Evolutionary conservation across 2,797 vertebrate genomes (phyloP).

Genomic region (Cynodonichthys magdalenae): DNA sequence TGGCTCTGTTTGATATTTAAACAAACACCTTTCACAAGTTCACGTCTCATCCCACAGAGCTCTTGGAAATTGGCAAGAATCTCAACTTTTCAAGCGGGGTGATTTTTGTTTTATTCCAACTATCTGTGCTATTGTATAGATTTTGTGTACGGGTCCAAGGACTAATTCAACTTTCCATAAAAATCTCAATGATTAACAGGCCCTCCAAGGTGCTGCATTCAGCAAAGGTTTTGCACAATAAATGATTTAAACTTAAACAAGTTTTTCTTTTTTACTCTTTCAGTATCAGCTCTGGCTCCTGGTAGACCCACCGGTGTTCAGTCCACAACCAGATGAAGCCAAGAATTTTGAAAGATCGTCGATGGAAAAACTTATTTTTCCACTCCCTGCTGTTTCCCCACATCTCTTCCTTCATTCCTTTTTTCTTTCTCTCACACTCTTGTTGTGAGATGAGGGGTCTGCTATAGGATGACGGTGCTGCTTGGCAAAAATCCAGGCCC

Average conservation of each 20-base stretch:
- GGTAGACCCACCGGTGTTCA: constrained; percentile 49
- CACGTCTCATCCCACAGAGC: constrained; percentile 70
- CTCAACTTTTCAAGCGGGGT: constrained; percentile 61
- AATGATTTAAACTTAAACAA: constrained; percentile 58
- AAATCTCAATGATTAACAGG: constrained; percentile 72
- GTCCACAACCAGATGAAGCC: constrained; percentile 39
- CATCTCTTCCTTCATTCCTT: constrained; percentile 36
- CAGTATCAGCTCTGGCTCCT: constrained; percentile 40
- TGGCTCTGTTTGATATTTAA: constrained; percentile 79
- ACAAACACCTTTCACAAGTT: constrained; percentile 82
- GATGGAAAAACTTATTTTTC: constrained; percentile 51
- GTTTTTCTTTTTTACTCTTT: constrained; percentile 17
- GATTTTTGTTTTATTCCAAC: constrained; percentile 68
- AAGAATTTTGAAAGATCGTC: constrained; percentile 56
- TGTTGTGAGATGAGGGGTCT: constrained; percentile 74
- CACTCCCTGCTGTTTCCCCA: constrained; percentile 61
- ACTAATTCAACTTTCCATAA: constrained; percentile 69
- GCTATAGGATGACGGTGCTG: constrained; percentile 65
- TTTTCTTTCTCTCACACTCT: constrained; percentile 62
- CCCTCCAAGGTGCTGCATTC: constrained; percentile 58
- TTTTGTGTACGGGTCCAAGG: constrained; percentile 68
- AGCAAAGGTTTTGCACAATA: constrained; percentile 59
- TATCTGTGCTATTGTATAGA: constrained; percentile 78
- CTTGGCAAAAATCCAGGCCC: constrained; percentile 78
- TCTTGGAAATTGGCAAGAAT: constrained; percentile 76